A percentile compares a stretch with the other conserved stretches of the same genome.
phyloP scores from a whole-genome alignment of 1,140 invertebrate genomes.

The Pteromalus puparum region DNA sequence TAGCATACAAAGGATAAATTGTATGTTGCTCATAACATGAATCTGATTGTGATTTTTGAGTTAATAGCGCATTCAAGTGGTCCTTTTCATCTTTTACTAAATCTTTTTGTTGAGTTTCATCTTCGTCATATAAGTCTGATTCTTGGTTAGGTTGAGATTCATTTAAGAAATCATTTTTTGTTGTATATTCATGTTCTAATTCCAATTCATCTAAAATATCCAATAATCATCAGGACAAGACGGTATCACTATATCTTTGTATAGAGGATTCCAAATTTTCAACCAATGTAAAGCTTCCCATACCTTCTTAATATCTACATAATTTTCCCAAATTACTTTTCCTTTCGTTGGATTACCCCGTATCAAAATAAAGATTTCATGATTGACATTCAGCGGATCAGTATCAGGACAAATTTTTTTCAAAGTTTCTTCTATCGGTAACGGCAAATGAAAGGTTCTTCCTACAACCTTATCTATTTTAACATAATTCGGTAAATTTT shows the following conservation, averaged over 20 bases:
- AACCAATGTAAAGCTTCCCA: constrained; percentile 20
- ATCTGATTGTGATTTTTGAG: constrained; percentile 1
- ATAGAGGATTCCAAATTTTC: constrained; percentile 48
- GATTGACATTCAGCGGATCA: neutral
- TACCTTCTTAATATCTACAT: constrained; percentile 42
- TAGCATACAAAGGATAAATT: constrained; percentile 2
- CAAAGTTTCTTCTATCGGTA: constrained; percentile 60
- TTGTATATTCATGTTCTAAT: neutral
- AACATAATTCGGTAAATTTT: constrained; percentile 58
- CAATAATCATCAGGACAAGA: neutral
- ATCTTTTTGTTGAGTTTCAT: neutral
- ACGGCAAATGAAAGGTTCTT: constrained; percentile 65
- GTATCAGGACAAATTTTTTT: neutral
- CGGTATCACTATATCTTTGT: constrained; percentile 53
- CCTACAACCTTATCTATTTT: constrained; percentile 59
- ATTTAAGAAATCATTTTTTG: too few relatives aligned
- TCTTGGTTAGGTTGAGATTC: neutral
- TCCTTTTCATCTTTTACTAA: too few relatives aligned
- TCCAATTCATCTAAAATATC: neutral
- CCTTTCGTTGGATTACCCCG: constrained; percentile 26
- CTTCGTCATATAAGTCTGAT: neutral
- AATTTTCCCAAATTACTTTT: constrained; percentile 26
- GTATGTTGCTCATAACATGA: neutral
- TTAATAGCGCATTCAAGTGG: neutral
- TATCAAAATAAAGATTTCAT: constrained; percentile 54